Conservation (phyloP, 2,888 invertebrate species). For the Pseudococcus longispinus region DNA sequence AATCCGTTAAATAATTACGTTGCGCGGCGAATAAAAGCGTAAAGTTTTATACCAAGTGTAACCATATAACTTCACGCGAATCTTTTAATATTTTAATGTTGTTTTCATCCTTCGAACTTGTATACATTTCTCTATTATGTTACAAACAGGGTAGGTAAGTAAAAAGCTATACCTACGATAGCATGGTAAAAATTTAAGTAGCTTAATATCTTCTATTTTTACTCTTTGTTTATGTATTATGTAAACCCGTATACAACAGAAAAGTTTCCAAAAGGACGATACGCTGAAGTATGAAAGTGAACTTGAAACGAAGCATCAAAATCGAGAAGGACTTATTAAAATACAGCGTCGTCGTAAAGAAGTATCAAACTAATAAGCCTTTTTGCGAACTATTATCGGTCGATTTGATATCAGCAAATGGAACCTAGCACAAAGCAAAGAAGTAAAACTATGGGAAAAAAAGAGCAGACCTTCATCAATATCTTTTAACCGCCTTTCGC, state of each 20-base stretch:
- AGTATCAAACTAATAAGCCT: not conserved
- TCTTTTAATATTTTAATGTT: conserved; percentile 29
- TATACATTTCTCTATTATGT: not conserved
- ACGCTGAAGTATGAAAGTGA: not conserved
- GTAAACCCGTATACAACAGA: too few relatives aligned
- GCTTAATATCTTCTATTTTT: not conserved
- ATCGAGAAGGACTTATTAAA: not conserved
- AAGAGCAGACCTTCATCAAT: not conserved
- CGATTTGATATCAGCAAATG: not conserved
- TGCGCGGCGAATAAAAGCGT: conserved; percentile 28
- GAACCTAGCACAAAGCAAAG: not conserved
- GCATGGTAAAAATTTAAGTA: not conserved
- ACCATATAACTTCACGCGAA: not conserved
- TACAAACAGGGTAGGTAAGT: not conserved
- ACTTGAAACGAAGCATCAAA: not conserved
- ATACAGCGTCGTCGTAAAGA: not conserved
- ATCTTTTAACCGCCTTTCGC: not conserved
- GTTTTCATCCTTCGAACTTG: not conserved
- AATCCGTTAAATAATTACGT: conserved; percentile 38
- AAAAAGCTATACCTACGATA: not conserved
- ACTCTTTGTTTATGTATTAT: too few relatives aligned
- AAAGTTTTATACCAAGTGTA: not conserved
- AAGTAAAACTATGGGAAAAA: not conserved
- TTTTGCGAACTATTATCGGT: not conserved
- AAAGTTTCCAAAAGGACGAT: not conserved